Percentiles rank a stretch among this genome's conserved stretches.
These are phyloP conservation scores for Eilema griseolum DNA, from an alignment of 2,888 invertebrate species.

Conservation along the genomic window DNA sequence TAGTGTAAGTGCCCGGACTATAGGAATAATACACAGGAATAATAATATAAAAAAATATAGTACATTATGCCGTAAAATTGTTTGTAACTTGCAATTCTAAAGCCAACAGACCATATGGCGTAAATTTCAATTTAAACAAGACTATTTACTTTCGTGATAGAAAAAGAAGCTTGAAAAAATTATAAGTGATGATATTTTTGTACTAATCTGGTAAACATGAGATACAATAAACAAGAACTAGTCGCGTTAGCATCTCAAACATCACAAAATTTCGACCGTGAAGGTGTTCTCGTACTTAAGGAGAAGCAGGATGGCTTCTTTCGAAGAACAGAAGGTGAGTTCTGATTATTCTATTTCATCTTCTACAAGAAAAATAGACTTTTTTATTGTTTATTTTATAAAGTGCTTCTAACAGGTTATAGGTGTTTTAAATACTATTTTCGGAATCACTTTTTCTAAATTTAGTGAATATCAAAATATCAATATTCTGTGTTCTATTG, in stretches of 20 bases:
- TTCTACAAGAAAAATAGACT: not conserved
- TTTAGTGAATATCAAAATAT: not conserved
- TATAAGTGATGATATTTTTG: conserved; percentile 41
- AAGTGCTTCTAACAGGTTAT: not conserved
- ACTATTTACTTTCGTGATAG: not conserved
- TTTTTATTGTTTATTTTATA: not conserved
- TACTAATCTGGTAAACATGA: conserved; percentile 86
- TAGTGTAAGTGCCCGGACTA: not conserved
- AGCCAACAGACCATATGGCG: conserved; percentile 11
- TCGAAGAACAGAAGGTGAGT: conserved; percentile 95
- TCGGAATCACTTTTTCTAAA: not conserved
- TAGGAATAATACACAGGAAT: not conserved
- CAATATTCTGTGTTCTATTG: not conserved
- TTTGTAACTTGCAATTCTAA: not conserved
- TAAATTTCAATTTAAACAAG: conserved; percentile 2
- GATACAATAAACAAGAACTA: conserved; percentile 96
- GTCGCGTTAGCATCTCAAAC: conserved; percentile 94
- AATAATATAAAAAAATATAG: not conserved
- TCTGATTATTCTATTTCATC: not conserved
- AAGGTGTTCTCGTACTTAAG: conserved; percentile 94
- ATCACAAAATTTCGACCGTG: conserved; percentile 95
- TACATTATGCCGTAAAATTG: conserved; percentile 16
- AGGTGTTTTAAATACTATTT: not conserved
- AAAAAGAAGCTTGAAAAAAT: conserved; percentile 10
- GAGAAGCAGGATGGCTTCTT: conserved; percentile 97